Evolutionary conservation across 1,140 invertebrate species (phyloP), one percentile per base, ranked within the genome.

Genomic region (Ooceraea biroi): DNA sequence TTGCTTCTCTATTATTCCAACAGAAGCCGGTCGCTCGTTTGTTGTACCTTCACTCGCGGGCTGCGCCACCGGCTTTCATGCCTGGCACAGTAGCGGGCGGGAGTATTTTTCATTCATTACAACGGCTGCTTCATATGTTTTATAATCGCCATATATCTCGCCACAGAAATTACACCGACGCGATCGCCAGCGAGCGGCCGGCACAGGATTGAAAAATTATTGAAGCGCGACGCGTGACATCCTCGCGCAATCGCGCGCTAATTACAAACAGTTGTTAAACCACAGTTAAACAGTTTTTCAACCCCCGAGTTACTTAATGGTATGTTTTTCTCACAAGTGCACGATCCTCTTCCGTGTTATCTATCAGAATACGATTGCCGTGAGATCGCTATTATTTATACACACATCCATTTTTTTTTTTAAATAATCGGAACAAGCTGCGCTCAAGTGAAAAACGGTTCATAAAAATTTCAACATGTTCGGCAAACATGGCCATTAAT

Each of bases 1-100:
- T 88, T 88, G 88, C 85, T 88, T 86, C 85, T 89, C 87, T 78
- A 89, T 89, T 88, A 88, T 88, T 89, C 88, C 88, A 89, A 89
- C 88, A 82, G 85, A 82, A 88, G 80, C 84, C 84, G 73, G 68
- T 83, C 80, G 76, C 66, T 60, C 72, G 82, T 77, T 83, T 83
- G 82, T 83, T 83, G 82, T 83, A 83, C 82, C 61, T 83, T 80
- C 65, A 57, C 65, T 57, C 52, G 65, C 65, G 76, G 71, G 76
- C 71, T 50, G 48, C 22, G 22, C 46, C 36, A 36, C 57, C 30
- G 30, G 65, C 52, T 80, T 58, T 71, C 65, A 80, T 80, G 65
- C 76, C 27, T 1, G 17, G 76, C 46, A 69, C 55, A 7, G 76
- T 58, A 57, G 71, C 65, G 57, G 36, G 48, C 55, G 60, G 78